These are phyloP conservation scores for Malaclemys terrapin DNA, from an alignment of 2,113 vertebrate species.

Conservation along the genomic window DNA sequence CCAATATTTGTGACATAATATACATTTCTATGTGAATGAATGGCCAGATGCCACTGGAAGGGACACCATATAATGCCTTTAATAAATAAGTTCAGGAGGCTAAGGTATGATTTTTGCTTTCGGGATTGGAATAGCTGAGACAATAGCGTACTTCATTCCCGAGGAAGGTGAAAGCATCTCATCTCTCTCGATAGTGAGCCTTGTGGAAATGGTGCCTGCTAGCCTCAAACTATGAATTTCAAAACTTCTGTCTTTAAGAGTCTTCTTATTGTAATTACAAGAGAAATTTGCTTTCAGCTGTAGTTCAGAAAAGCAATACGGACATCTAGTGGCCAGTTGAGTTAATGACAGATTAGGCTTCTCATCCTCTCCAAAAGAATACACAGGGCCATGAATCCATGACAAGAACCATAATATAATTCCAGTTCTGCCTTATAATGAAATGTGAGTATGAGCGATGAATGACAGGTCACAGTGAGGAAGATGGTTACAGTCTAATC, in stretches of 20 bases:
- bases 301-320: neutral
- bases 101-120: neutral
- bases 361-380: neutral
- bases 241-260: neutral
- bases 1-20: neutral
- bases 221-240: neutral
- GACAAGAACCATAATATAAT: neutral
- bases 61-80: neutral
- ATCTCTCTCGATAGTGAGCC: neutral
- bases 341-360: neutral
- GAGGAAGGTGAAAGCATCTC: neutral
- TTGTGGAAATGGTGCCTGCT: neutral
- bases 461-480: neutral
- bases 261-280: rapidly evolving
- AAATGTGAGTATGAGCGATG: neutral
- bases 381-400: neutral
- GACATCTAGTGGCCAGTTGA: neutral
- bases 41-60: neutral
- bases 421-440: neutral
- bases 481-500: neutral
- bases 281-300: neutral
- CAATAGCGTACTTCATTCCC: neutral
- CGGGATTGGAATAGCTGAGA: neutral
- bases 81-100: neutral
- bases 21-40: neutral